Evolutionary conservation across 2,113 vertebrate species (phyloP).

Genomic region (Climacteris rufus): DNA sequence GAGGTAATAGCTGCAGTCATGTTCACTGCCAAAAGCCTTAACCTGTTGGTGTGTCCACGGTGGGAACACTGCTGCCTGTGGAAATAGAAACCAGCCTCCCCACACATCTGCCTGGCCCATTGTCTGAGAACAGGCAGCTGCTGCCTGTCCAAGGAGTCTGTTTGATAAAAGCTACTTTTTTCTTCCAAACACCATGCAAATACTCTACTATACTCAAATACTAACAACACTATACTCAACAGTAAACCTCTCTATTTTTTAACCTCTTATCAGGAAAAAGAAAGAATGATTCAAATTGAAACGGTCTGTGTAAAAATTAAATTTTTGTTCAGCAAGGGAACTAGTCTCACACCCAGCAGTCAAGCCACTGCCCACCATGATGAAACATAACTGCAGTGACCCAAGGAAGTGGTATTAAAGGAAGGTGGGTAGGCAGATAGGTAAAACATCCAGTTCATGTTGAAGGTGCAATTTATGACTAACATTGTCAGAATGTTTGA

Average conservation of each 20-base stretch:
- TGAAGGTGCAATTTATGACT: slow-evolving; percentile 7
- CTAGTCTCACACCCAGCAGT: background rate
- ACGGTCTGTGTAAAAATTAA: background rate
- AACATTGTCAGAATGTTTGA: background rate
- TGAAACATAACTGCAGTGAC: background rate
- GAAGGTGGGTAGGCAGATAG: background rate
- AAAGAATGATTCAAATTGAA: background rate
- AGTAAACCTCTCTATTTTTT: background rate
- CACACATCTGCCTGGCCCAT: background rate
- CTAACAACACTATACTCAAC: background rate
- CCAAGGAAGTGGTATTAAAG: background rate
- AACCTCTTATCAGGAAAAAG: background rate
- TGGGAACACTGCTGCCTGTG: background rate
- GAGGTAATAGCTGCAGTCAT: background rate
- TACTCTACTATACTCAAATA: background rate
- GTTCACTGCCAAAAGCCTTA: background rate
- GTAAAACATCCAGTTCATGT: background rate
- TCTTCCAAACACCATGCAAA: background rate
- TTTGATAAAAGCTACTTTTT: background rate
- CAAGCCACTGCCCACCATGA: background rate
- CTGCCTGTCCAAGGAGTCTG: background rate
- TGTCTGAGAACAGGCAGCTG: background rate
- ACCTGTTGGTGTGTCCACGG: background rate
- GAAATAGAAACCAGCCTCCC: background rate
- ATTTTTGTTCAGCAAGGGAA: background rate